Percentiles rank a stretch among this genome's conserved stretches.
These are phyloP conservation scores for Penaeus japonicus DNA, from an alignment of 1,140 invertebrate genomes.

Conservation along the genomic window DNA sequence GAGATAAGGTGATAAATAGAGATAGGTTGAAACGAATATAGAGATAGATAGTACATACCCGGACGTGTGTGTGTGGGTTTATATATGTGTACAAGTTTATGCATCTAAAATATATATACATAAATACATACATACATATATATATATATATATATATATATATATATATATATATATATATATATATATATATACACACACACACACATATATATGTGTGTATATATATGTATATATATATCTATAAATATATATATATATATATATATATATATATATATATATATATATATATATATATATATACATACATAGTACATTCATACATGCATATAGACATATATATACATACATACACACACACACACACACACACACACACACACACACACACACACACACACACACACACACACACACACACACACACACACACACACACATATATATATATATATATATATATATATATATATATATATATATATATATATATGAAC, in stretches of 20 bases:
- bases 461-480: not conserved
- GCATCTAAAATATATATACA: slow-evolving; percentile 18
- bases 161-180: not conserved
- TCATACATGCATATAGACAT: not conserved
- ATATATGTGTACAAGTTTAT: not conserved
- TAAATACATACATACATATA: not conserved
- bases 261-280: not conserved
- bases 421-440: not conserved
- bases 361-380: not conserved
- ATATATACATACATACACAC: not conserved
- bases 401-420: not conserved
- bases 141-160: not conserved
- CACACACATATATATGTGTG: not conserved
- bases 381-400: not conserved
- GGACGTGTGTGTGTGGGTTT: not conserved
- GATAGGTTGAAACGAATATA: too few species aligned
- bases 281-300: not conserved
- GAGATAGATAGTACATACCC: not conserved
- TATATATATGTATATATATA: slow-evolving; percentile 9
- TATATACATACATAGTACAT: not conserved
- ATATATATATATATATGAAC: not conserved
- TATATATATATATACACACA: slow-evolving; percentile 6
- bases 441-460: not conserved
- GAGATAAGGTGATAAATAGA: too few species aligned
- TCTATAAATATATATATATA: not conserved